These are phyloP conservation scores for Acanthopagrus latus DNA, from an alignment of 2,797 vertebrate species.

Conservation along the genomic window DNA sequence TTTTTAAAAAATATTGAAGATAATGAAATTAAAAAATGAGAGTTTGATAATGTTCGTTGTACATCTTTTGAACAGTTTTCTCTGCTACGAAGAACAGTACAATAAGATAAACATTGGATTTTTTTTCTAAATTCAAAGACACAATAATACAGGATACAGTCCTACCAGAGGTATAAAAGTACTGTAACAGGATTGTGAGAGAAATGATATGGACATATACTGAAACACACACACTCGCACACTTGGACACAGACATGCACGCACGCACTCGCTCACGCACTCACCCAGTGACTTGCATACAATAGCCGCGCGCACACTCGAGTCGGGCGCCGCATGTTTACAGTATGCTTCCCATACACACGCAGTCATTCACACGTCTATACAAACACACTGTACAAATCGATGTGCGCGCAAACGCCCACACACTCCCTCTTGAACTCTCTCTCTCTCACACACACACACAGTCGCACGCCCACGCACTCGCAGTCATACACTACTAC, in stretches of 20 bases:
- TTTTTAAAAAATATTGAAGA: slow-evolving; percentile 90
- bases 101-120: slow-evolving; percentile 87
- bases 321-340: slow-evolving; percentile 57
- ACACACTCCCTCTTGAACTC: slow-evolving; percentile 50
- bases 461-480: slow-evolving; percentile 51
- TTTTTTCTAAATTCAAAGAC: slow-evolving; percentile 87
- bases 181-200: slow-evolving; percentile 86
- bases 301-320: slow-evolving; percentile 56
- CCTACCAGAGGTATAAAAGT: slow-evolving; percentile 91
- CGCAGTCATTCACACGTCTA: slow-evolving; percentile 71
- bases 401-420: slow-evolving; percentile 63
- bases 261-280: slow-evolving; percentile 51
- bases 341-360: slow-evolving; percentile 59
- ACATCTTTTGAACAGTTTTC: slow-evolving; percentile 85
- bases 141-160: slow-evolving; percentile 90
- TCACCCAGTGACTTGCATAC: slow-evolving; percentile 71
- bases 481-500: slow-evolving; percentile 68
- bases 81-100: slow-evolving; percentile 90
- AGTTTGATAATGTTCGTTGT: slow-evolving; percentile 86
- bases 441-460: slow-evolving; percentile 42
- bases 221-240: slow-evolving; percentile 69
- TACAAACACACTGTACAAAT: slow-evolving; percentile 84
- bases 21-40: slow-evolving; percentile 88
- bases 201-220: slow-evolving; percentile 85
- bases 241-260: slow-evolving; percentile 51